Base-by-base conservation (phyloP, 1,140 invertebrate species). In the Drosophila tristis region DNA sequence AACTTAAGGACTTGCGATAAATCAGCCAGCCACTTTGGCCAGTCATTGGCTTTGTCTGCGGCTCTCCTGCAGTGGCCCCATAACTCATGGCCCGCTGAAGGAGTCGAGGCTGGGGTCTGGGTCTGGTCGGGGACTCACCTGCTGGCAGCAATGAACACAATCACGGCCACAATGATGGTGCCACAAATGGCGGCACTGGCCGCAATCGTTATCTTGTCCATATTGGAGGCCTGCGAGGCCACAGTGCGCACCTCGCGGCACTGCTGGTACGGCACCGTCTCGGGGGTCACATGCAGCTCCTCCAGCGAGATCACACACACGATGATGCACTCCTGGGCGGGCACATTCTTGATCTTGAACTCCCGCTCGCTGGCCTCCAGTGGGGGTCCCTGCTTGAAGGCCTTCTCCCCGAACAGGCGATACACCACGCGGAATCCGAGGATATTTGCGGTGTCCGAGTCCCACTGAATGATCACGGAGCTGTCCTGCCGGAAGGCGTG, bases 181-280 rank as follows among this genome's bases (percentile, higher is more conserved):
- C 96, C 96, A 91, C 96, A 98, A 80, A 98, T 97, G n/a, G 97
- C 97, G 7, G 97, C 97, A 80, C 96, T 97, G 2, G 97, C 97
- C 9, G 96, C 97, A 78, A 98, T 98, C 23, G 97, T 98, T 81
- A 98, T 97, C 91, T 97, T 98, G 91, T 98, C 97, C 96, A 98
- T 97, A 92, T 97, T 97, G 11, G 96, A 97, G 26, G 96, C 95
- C 13, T 95, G 94, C 35, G 95, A 95, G 54, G 95, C 94, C 29
- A 96, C 96, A 0, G 96, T 97, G 39, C 96, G 94, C 13, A 98
- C 96, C 93, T 98, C 97, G 35, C 96, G 94, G 84, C 97, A 98
- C 92, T 98, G 97, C 29, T 94, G 94, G 90, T 96, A 96, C 2
- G 97, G 97, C 20, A 98, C 96, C 42, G 95, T 96, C 59, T 97